Evolutionary conservation across 2,113 vertebrate species (phyloP), one percentile per base, ranked within the genome.

Genomic region (Lophius piscatorius): DNA sequence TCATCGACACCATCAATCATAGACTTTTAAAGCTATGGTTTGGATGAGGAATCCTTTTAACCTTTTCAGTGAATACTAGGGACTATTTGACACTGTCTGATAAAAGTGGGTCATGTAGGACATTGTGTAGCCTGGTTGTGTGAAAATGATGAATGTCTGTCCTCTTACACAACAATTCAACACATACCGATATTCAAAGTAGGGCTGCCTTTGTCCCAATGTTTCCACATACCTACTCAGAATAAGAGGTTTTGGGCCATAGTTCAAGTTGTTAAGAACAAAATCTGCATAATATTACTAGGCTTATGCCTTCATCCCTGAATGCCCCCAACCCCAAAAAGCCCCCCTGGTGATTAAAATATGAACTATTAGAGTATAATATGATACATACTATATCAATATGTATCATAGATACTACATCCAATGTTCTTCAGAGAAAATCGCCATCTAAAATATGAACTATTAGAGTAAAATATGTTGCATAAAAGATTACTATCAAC

Each of bases 171-270:
- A 61, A 26, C 29, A 8, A 42, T 33, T 57, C 14, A 50, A 17
- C 29, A 41, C 44, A 49, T 67, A 52, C 69, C 50, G 38, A 64
- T 48, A 33, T 9, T 52, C 76, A 56, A 83, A 86, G 65, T 22
- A 47, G 56, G 23, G 36, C 61, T 82, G 68, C 75, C 73, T 59
- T 64, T 51, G 60, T 73, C 24, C 34, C 56, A 1, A n/a, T n/a
- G n/a, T n/a, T n/a, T 70, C 65, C 54, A 46, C 46, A 76, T 60
- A 58, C 50, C 29, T 71, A 59, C 39, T 57, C 18, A 9, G 6
- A 45, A 18, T 12, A 5, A 38, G 36, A 72, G 23, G 22, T 64
- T 40, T 62, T 2, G 1, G 48, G 39, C 55, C 9, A 22, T 9
- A 45, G 57, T 60, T 78, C 47, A 45, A 45, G 4, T 57, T 65